Percentiles rank a stretch among this genome's conserved stretches.
phyloP scores from a whole-genome alignment of 92 coral and sea anemone species.

The Epizoanthus rinbou region DNA sequence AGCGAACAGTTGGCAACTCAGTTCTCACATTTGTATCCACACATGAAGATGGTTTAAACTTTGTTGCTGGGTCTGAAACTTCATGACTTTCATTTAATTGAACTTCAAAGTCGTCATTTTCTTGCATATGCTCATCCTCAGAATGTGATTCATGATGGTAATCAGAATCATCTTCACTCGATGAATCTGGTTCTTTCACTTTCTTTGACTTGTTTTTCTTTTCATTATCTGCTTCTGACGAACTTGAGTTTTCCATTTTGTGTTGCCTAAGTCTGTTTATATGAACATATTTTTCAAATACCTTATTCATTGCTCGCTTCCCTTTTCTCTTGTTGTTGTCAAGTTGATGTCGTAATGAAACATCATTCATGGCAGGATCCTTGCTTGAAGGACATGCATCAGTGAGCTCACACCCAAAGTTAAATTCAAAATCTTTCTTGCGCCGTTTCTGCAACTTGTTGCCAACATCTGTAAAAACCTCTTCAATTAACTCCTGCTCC shows the following conservation, averaged over 20 bases:
- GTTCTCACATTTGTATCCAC: neutral
- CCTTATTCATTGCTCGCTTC: conserved; percentile 71
- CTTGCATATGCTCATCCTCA: conserved; percentile 34
- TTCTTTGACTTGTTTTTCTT: conserved; percentile 11
- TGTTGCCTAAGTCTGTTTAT: conserved; percentile 20
- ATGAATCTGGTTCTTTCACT: neutral
- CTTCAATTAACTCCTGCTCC: conserved; percentile 70
- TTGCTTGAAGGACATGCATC: conserved; percentile 62
- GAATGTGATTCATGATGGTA: neutral
- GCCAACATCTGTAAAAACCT: conserved; percentile 84
- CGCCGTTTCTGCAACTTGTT: conserved; percentile 88
- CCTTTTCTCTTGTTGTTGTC: conserved; percentile 69
- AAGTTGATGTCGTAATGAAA: conserved; percentile 58
- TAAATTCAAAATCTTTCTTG: conserved; percentile 76
- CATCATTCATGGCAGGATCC: conserved; percentile 81
- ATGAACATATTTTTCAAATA: conserved; percentile 76
- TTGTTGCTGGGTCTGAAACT: neutral
- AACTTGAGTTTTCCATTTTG: conserved; percentile 5
- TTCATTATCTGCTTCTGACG: conserved; percentile 22
- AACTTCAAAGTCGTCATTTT: conserved; percentile 35
- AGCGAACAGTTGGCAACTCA: neutral
- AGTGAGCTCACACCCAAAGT: conserved; percentile 89
- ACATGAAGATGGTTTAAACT: neutral
- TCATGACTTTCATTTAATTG: conserved; percentile 28
- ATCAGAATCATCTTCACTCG: neutral